phyloP scores from a whole-genome alignment of 1,140 invertebrate species.

The Lepidotrigona ventralis region DNA sequence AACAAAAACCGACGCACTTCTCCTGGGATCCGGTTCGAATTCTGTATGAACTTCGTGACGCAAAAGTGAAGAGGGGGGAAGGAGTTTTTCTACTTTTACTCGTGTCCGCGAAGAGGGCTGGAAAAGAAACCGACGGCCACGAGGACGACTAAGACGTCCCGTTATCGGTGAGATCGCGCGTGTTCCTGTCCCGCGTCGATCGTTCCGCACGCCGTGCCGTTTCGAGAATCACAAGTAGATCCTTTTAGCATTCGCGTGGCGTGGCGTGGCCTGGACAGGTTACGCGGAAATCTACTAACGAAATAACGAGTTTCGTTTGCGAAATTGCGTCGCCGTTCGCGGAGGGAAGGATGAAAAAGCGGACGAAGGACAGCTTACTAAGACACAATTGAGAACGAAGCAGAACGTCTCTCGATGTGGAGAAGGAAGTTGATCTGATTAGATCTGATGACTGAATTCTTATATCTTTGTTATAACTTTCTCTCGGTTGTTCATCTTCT shows the following conservation, averaged over 20 bases:
- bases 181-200: neutral
- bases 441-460: too few relatives aligned
- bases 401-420: neutral
- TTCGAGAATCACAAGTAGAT: conserved; percentile 29
- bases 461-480: too few relatives aligned
- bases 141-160: neutral
- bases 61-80: neutral
- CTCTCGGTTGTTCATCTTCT: too few relatives aligned
- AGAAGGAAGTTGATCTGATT: too few relatives aligned
- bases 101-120: neutral
- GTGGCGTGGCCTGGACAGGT: conserved; percentile 23
- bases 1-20: neutral
- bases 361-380: conserved; percentile 1
- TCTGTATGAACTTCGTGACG: neutral
- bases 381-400: neutral
- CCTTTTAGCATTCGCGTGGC: conserved; percentile 20
- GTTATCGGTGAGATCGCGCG: conserved; percentile 5
- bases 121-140: neutral
- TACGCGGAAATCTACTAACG: conserved; percentile 63
- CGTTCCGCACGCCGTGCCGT: conserved; percentile 10
- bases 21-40: conserved; percentile 2
- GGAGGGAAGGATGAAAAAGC: conserved; percentile 36
- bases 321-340: conserved; percentile 61
- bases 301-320: conserved; percentile 77
- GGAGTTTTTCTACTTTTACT: conserved; percentile 31